These are phyloP conservation scores for Vireo griseus DNA, from an alignment of 2,797 vertebrate species.

Conservation along the genomic window DNA sequence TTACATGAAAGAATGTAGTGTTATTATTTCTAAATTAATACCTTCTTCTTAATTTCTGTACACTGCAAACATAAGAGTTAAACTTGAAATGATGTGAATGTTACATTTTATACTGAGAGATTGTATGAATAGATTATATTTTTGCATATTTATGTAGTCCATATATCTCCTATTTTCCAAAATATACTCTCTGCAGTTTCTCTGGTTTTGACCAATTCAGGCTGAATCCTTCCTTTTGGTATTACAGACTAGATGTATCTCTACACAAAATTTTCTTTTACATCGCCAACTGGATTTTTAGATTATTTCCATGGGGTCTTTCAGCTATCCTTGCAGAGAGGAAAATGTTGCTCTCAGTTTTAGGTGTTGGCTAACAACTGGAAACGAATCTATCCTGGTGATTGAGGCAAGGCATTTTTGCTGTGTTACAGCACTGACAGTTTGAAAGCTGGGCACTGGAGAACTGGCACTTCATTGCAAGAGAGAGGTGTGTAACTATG, in stretches of 20 bases:
- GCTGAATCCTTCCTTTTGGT: neutral
- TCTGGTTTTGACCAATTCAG: neutral
- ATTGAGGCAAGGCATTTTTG: neutral
- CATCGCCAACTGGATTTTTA: fast-evolving
- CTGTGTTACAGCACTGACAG: neutral
- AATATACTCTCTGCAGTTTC: neutral
- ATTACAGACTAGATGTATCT: neutral
- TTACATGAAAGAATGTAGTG: neutral
- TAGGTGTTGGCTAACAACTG: neutral
- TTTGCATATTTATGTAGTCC: neutral
- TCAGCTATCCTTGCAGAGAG: neutral
- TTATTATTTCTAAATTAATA: neutral
- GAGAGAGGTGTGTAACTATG: neutral
- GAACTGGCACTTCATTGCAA: neutral
- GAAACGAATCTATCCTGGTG: fast-evolving
- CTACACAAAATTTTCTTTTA: neutral
- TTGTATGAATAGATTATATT: neutral
- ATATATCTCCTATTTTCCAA: neutral
- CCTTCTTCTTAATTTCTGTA: neutral
- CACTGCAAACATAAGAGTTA: neutral
- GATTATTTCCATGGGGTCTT: neutral
- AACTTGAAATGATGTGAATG: neutral
- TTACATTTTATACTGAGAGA: neutral
- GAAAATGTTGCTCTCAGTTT: neutral
- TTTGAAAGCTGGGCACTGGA: neutral